A percentile compares a stretch with the other conserved stretches of the same genome.
phyloP scores from a whole-genome alignment of 2,797 vertebrate species.

The Epinephelus coioides region DNA sequence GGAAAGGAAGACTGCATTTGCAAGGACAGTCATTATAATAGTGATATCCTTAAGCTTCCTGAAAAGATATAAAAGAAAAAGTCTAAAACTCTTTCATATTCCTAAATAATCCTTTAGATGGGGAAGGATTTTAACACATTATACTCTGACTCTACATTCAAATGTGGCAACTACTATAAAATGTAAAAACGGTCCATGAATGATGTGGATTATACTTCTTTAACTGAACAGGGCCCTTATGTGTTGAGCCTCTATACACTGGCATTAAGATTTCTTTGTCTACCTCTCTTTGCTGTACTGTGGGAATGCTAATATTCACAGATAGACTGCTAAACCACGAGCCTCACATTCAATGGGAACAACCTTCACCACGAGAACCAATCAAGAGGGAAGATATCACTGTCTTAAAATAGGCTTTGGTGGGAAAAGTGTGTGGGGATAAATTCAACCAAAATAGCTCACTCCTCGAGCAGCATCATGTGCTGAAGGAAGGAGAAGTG shows the following conservation, averaged over 20 bases:
- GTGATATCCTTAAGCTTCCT: conserved; percentile 27
- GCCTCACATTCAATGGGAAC: conserved; percentile 21
- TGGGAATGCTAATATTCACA: conserved; percentile 33
- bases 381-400: conserved; percentile 5
- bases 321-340: conserved; percentile 13
- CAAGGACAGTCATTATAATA: conserved; percentile 25
- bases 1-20: conserved; percentile 43
- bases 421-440: conserved; percentile 11
- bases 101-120: conserved; percentile 47
- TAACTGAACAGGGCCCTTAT: conserved; percentile 7
- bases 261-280: conserved; percentile 9
- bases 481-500: conserved; percentile 25
- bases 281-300: conserved; percentile 23
- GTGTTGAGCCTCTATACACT: conserved; percentile 18
- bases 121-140: conserved; percentile 27
- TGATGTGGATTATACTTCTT: conserved; percentile 37
- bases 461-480: background rate
- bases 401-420: conserved; percentile 25
- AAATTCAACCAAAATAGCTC: conserved; percentile 30
- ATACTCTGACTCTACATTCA: conserved; percentile 12
- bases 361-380: conserved; percentile 5
- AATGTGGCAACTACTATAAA: conserved; percentile 30
- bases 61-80: conserved; percentile 25
- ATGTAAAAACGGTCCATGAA: conserved; percentile 30
- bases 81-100: conserved; percentile 28